These are phyloP conservation scores for Zalophus californianus DNA, from an alignment of 2,797 vertebrate species.

Conservation along the genomic window DNA sequence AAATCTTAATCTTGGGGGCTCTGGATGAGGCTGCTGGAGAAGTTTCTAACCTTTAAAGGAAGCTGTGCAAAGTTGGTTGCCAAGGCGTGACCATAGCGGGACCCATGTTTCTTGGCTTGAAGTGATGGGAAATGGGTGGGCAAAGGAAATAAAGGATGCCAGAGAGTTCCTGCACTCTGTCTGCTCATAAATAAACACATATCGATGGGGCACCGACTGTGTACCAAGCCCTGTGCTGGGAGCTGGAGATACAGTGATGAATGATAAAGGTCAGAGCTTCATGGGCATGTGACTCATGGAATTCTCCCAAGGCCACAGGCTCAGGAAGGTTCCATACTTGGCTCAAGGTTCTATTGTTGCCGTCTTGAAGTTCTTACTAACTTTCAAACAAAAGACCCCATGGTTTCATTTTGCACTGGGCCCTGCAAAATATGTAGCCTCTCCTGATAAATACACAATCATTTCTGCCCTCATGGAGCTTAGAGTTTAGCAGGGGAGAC, in stretches of 20 bases:
- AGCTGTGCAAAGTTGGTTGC: not conserved
- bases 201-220: not conserved
- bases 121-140: not conserved
- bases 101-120: not conserved
- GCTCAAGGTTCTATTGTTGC: not conserved
- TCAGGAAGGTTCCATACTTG: not conserved
- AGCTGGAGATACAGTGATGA: not conserved
- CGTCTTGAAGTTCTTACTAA: not conserved
- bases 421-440: not conserved
- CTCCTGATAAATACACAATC: not conserved
- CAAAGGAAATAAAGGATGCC: not conserved
- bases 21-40: not conserved
- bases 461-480: not conserved
- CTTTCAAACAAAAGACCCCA: not conserved
- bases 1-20: conserved; percentile 58
- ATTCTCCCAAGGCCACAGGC: not conserved
- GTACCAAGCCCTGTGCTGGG: not conserved
- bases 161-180: not conserved
- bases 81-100: not conserved
- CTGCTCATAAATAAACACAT: not conserved
- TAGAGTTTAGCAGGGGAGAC: not conserved
- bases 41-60: conserved; percentile 55
- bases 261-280: not conserved
- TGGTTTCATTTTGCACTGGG: not conserved
- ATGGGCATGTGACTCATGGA: not conserved